Evolutionary conservation across 35 echinoderm and acorn worm species (phyloP).

Genomic region (Eucidaris tribuloides): DNA sequence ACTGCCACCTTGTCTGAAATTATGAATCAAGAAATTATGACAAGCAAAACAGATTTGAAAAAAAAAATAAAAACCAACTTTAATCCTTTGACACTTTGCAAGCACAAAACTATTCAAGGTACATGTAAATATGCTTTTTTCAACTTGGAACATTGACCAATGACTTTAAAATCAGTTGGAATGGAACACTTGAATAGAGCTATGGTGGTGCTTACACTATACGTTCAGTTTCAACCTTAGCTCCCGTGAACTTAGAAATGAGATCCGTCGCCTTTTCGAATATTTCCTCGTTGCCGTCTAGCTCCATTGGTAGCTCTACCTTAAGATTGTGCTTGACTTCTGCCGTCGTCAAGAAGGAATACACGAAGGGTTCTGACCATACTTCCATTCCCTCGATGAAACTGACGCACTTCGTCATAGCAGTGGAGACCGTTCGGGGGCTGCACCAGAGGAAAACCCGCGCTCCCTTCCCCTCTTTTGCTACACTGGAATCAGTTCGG

Average conservation of each 20-base stretch:
- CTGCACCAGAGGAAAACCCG: conserved; percentile 53
- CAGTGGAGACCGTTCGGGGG: conserved; percentile 60
- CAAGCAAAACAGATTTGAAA: too few relatives aligned
- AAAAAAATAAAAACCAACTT: too few relatives aligned
- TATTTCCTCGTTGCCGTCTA: not conserved
- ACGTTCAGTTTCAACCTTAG: not conserved
- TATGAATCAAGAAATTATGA: too few relatives aligned
- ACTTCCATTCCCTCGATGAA: conserved; percentile 56
- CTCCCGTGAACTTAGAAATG: not conserved
- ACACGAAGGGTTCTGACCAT: not conserved
- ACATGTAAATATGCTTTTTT: too few relatives aligned
- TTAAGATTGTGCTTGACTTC: not conserved
- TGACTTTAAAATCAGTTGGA: too few relatives aligned
- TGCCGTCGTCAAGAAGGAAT: not conserved
- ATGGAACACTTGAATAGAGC: too few relatives aligned
- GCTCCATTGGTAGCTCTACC: not conserved
- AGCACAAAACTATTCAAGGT: too few relatives aligned
- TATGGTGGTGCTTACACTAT: not conserved
- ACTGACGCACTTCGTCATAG: conserved; percentile 60
- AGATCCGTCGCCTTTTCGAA: not conserved
- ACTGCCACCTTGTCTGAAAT: too few relatives aligned
- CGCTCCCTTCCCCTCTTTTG: not conserved
- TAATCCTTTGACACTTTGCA: too few relatives aligned
- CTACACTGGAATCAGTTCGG: too few relatives aligned
- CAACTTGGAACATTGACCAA: too few relatives aligned